A percentile compares a stretch with the other conserved stretches of the same genome.
These are phyloP conservation scores for Ceyx melanurus DNA, from an alignment of 2,113 vertebrate genomes.

Conservation along the genomic window DNA sequence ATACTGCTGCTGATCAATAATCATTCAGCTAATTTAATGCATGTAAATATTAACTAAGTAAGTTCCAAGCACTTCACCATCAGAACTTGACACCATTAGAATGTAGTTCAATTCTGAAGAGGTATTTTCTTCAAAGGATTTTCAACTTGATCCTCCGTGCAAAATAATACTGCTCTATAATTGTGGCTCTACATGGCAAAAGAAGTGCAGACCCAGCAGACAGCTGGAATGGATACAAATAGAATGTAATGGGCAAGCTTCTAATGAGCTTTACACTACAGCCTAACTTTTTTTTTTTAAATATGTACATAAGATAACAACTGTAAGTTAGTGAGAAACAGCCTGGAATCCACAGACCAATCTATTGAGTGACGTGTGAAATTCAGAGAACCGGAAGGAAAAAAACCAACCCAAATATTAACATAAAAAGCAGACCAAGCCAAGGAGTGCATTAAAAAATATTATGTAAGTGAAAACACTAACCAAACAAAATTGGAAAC, in stretches of 20 bases:
- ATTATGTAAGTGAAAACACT: neutral
- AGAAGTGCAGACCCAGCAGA: slow-evolving; percentile 41
- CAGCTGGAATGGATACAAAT: slow-evolving; percentile 31
- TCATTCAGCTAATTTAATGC: neutral
- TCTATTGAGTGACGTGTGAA: fast-evolving
- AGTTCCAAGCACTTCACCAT: neutral
- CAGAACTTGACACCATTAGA: neutral
- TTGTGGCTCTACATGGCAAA: neutral
- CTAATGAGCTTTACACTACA: neutral
- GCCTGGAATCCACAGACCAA: neutral
- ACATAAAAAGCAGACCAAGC: neutral
- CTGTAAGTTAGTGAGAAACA: neutral
- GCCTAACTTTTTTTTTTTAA: neutral
- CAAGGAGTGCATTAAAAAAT: neutral
- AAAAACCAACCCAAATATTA: neutral
- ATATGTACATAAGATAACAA: neutral
- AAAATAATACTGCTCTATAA: neutral
- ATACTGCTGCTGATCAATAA: neutral
- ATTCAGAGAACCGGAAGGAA: neutral
- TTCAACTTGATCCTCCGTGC: slow-evolving; percentile 14
- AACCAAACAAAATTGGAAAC: neutral
- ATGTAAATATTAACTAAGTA: neutral
- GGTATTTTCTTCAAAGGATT: neutral
- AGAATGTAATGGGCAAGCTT: neutral
- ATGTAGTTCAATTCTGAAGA: neutral